Evolutionary conservation across 2,888 invertebrate genomes (phyloP), one percentile per base, ranked within the genome.

Genomic region (Nyleta sp.): DNA sequence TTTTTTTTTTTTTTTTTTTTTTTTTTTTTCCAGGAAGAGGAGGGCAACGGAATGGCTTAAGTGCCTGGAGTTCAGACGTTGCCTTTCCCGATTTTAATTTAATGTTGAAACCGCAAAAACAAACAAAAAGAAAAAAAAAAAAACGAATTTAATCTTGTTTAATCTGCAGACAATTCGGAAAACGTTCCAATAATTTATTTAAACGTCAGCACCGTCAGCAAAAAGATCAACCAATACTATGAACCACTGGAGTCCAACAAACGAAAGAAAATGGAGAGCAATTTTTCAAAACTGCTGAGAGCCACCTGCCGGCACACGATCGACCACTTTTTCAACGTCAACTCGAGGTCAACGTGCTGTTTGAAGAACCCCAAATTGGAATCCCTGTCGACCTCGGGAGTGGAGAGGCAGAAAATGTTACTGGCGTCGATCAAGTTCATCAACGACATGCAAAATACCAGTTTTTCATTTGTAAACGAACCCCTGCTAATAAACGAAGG

Each of bases 261-360:
- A 40, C 18, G 13, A 17, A 53, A 22, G 3, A 75, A 55, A 48
- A 15, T 62, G 15, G 62, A 75, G 15, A 11, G 31, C 1, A 55
- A 55, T 35, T 75, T 76, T 35, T 40, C 18, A 13, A 67, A 55
- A 57, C 1, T 65, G 2, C 35, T 77, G 10, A 46, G 77, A 62
- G 20, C 46, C 0, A 24, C 60, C 24, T 82, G 80, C 2, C 81
- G 84, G 8, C 71, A 80, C 28, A 38, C 82, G 18, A 80, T 87
- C 15, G 82, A 85, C 10, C 82, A 84, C 1, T 86, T 86, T 64
- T 85, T 85, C 31, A 80, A 78, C 0, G 81, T 78, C 0, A 75
- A 24, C 44, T 17, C 40, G 1, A 74, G 52, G 17, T 40, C 52
- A 0, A 13, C 52, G 1, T 75, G 75, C 38, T 79, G 79, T 42